These are phyloP conservation scores for Hippolais icterina DNA, from an alignment of 2,113 vertebrate species.

Conservation along the genomic window DNA sequence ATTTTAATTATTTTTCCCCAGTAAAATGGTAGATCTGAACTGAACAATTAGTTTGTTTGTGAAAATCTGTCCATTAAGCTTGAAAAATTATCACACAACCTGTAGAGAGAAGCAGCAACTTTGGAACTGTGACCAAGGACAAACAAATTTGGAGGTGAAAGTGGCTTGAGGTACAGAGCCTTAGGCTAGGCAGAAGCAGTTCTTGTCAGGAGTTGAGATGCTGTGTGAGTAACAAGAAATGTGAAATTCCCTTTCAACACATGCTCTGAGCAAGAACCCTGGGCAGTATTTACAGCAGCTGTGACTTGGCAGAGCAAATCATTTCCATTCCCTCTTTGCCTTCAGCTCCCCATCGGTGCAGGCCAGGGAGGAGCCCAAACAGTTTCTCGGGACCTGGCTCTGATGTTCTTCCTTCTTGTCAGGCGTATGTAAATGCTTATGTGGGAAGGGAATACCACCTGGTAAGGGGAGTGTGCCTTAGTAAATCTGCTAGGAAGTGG, in stretches of 20 bases:
- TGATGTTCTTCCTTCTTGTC: background rate
- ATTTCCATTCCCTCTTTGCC: background rate
- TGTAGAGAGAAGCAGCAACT: background rate
- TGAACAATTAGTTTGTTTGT: background rate
- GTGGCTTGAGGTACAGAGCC: background rate
- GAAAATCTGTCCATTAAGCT: background rate
- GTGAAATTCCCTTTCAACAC: background rate
- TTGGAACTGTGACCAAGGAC: background rate
- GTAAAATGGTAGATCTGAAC: background rate
- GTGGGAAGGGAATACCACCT: background rate
- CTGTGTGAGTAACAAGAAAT: background rate
- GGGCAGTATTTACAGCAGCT: background rate
- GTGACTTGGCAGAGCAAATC: background rate
- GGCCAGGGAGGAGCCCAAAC: background rate
- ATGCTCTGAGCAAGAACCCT: background rate
- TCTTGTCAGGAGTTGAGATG: background rate
- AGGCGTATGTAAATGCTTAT: background rate
- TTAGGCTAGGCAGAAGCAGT: background rate
- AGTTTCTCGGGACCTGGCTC: background rate
- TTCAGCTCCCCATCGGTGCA: background rate
- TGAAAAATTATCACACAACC: background rate
- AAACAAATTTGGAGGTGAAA: background rate
- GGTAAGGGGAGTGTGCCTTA: background rate
- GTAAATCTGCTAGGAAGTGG: background rate
- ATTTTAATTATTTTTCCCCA: background rate